Evolutionary conservation across 2,113 vertebrate species (phyloP).

Genomic region (Alexandromys fortis): DNA sequence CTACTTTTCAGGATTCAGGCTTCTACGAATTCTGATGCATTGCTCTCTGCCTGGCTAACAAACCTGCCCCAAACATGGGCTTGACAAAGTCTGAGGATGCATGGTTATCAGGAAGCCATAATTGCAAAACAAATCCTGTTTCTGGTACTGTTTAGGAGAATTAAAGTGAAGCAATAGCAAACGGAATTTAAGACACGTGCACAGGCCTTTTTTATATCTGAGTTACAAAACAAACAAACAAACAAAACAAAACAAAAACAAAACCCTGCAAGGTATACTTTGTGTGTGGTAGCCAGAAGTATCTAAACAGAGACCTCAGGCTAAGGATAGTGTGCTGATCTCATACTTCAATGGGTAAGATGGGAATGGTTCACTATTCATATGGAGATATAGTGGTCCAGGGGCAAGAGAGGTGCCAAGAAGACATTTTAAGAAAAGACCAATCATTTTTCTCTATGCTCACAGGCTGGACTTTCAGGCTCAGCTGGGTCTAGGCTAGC

Average conservation of each 20-base stretch:
- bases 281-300: neutral
- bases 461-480: neutral
- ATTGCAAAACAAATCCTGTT: neutral
- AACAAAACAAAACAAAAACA: no score
- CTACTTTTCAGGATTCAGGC: neutral
- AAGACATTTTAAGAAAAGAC: neutral
- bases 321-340: neutral
- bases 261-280: neutral
- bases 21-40: neutral
- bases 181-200: neutral
- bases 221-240: neutral
- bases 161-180: neutral
- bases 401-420: accelerated
- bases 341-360: neutral
- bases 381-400: accelerated
- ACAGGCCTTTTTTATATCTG: neutral
- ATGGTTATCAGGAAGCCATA: neutral
- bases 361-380: neutral
- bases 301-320: neutral
- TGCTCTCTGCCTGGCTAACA: no score
- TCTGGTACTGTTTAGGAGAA: neutral
- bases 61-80: neutral
- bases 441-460: neutral
- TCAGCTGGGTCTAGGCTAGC: accelerated
- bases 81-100: neutral